These are phyloP conservation scores for Porites lutea DNA, from an alignment of 64 coral and sea anemone species.

Conservation along the genomic window DNA sequence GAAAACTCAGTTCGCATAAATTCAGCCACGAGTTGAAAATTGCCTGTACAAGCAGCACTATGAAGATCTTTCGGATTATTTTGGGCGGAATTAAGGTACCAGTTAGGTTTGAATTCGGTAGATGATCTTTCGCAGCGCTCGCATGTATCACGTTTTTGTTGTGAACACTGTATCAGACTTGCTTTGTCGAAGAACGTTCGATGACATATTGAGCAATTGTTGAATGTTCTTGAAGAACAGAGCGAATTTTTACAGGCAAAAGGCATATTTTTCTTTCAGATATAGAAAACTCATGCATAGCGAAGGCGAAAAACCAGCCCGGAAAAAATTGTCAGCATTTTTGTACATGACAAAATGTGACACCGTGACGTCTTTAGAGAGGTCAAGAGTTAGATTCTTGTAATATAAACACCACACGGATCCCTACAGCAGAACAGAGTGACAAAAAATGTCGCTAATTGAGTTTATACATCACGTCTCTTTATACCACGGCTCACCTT, in stretches of 20 bases:
- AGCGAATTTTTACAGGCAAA: slow-evolving; percentile 20
- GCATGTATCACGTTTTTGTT: slow-evolving; percentile 45
- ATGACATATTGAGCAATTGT: not conserved
- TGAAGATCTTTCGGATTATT: slow-evolving; percentile 70
- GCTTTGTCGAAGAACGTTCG: slow-evolving; percentile 36
- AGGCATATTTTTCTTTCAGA: slow-evolving; percentile 38
- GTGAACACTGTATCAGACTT: slow-evolving; percentile 41
- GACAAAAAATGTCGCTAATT: too few relatives aligned
- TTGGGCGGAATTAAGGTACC: slow-evolving; percentile 44
- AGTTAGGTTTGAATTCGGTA: slow-evolving; percentile 5
- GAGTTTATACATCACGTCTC: too few relatives aligned
- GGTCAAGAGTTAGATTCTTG: too few relatives aligned
- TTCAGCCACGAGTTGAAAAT: slow-evolving; percentile 43
- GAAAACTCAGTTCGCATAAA: slow-evolving; percentile 58
- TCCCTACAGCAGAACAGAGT: too few relatives aligned
- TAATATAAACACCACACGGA: too few relatives aligned
- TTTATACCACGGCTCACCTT: too few relatives aligned
- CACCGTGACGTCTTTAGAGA: too few relatives aligned
- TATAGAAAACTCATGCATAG: too few relatives aligned
- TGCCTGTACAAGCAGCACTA: slow-evolving; percentile 64
- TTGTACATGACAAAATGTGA: too few relatives aligned
- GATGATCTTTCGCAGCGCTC: slow-evolving; percentile 14
- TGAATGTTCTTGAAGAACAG: slow-evolving; percentile 36
- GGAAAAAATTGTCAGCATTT: too few relatives aligned
- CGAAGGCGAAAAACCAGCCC: too few relatives aligned